Evolutionary conservation across 2,888 invertebrate genomes (phyloP), one percentile per base, ranked within the genome.

Genomic region (Drosophila niveifrons): DNA sequence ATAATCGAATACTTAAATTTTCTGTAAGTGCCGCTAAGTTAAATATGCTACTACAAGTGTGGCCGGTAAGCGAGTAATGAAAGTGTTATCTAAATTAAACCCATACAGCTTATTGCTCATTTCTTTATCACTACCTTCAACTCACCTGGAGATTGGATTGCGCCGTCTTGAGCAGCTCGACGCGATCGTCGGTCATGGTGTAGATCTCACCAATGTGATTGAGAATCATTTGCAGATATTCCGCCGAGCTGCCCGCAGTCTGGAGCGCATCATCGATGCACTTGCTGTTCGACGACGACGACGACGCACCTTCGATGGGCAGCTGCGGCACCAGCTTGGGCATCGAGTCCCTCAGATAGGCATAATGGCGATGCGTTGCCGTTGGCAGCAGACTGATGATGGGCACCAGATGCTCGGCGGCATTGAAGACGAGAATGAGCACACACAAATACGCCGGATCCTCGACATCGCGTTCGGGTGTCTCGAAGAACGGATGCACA

Each of bases 401-500:
- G 11, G 98, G 97, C 51, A 97, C 96, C 90, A 97, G 96, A 90
- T 96, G 95, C 78, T 96, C 95, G 0, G 99, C 98, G 10, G 99
- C 98, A 93, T 99, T 99, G 88, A 99, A 95, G 29, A 99, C 96
- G 86, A 99, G 93, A 75, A 99, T 97, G 65, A 99, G 93, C 7
- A 98, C 95, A 89, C 97, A 97, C 74, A 98, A 96, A 93, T 97
- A 98, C 47, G 97, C 95, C 1, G 98, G 97, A 92, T 99, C 98
- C 83, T 99, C 98, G 2, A 99, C 97, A 90, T 98, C 97, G 0
- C 97, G 97, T 91, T 99, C 99, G 0, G 98, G 96, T 85, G 96
- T 97, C 91, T 99, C 98, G 91, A 99, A 98, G 93, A 98, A 98
- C 0, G 99, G 98, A 93, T 99, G 99, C 71, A 97, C 96, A 75